These are phyloP conservation scores for Tinea semifulvella DNA, from an alignment of 2,888 invertebrate species.

Conservation along the genomic window DNA sequence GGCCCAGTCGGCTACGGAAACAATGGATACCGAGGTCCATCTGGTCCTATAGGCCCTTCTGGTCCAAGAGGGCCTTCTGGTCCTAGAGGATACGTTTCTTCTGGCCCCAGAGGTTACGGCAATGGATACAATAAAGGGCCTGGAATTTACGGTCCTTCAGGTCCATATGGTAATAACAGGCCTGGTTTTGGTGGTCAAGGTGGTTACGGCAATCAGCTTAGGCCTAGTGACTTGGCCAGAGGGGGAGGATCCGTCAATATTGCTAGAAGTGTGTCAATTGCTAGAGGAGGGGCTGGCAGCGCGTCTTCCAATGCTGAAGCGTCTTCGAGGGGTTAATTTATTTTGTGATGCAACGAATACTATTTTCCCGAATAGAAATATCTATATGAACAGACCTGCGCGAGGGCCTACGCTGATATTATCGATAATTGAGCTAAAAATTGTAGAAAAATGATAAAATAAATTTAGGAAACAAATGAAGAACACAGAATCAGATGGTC, in stretches of 20 bases:
- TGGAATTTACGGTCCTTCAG: constrained; percentile 1
- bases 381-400: too few species aligned
- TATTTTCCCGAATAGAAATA: too few species aligned
- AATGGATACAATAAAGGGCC: not conserved
- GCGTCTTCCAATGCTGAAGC: constrained; percentile 14
- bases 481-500: too few species aligned
- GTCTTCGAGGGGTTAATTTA: constrained; percentile 1
- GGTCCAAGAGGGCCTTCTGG: not conserved
- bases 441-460: too few species aligned
- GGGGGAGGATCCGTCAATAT: constrained; percentile 9
- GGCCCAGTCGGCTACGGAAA: not conserved
- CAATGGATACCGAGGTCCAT: not conserved
- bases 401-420: too few species aligned
- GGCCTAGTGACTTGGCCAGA: not conserved
- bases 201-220: not conserved
- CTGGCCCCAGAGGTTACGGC: not conserved
- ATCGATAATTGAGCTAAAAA: too few species aligned
- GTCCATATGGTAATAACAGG: constrained; percentile 7
- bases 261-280: constrained; percentile 19
- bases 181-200: not conserved
- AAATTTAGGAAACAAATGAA: too few species aligned
- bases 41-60: not conserved
- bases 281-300: constrained; percentile 14
- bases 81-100: not conserved
- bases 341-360: too few species aligned